Conservation (phyloP, 2,113 vertebrate genomes). For the Rana temporaria region DNA sequence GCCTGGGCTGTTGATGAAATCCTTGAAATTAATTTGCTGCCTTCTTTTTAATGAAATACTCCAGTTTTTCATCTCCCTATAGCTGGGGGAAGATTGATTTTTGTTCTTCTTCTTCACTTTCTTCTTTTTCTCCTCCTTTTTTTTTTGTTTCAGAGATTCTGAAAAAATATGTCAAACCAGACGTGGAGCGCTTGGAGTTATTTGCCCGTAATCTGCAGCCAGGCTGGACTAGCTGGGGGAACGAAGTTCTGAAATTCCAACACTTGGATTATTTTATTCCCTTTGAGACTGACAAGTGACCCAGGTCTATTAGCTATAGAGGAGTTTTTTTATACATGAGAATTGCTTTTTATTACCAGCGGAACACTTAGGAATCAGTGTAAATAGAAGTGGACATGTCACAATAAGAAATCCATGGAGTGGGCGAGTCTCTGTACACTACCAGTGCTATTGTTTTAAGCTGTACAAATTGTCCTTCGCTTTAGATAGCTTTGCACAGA, state of each 20-base stretch:
- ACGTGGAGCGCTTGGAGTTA: constrained; percentile 84
- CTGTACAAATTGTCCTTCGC: constrained; percentile 26
- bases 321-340: constrained; percentile 18
- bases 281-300: constrained; percentile 60
- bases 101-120: constrained; percentile 54
- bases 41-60: constrained; percentile 66
- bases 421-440: background rate
- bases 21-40: constrained; percentile 71
- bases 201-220: constrained; percentile 93
- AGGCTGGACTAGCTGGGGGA: constrained; percentile 97
- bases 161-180: constrained; percentile 78
- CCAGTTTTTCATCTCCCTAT: constrained; percentile 57
- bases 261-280: constrained; percentile 81
- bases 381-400: constrained; percentile 32
- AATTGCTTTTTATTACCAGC: constrained; percentile 46
- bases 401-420: constrained; percentile 50
- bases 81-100: constrained; percentile 61
- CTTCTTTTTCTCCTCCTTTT: background rate
- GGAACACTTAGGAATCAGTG: constrained; percentile 27
- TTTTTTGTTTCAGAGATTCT: constrained; percentile 76
- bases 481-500: constrained; percentile 30
- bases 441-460: constrained; percentile 31
- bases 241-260: constrained; percentile 96
- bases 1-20: constrained; percentile 67
- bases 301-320: constrained; percentile 10